Conservation (phyloP, 2,797 vertebrate genomes). For the Pampus argenteus region DNA sequence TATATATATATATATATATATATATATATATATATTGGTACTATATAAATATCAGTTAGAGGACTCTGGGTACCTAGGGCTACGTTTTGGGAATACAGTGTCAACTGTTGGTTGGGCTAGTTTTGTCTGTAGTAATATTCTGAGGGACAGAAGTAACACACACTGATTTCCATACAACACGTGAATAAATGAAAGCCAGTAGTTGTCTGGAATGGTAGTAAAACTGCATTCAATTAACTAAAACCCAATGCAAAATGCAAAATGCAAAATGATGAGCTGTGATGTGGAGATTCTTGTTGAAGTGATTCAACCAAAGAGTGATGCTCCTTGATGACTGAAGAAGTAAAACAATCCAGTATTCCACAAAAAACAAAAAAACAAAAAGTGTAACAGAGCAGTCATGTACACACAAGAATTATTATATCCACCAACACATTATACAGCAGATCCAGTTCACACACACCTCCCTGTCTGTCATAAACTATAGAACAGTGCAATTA, state of each 20-base stretch:
- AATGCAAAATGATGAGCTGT: background rate
- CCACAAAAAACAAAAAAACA: background rate
- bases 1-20: constrained; percentile 15
- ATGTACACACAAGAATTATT: background rate
- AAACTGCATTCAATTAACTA: no score
- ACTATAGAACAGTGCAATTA: constrained; percentile 18
- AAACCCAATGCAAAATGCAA: no score
- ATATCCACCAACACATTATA: background rate
- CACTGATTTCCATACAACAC: no score
- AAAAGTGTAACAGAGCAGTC: background rate
- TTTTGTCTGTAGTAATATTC: background rate
- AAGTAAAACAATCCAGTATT: background rate
- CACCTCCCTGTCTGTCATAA: constrained; percentile 11
- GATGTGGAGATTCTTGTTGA: background rate
- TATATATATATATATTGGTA: constrained; percentile 1
- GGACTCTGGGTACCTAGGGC: no score
- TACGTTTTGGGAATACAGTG: no score
- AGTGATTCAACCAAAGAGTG: background rate
- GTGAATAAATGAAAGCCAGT: background rate
- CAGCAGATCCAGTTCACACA: background rate
- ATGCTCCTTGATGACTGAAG: background rate
- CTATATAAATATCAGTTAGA: background rate
- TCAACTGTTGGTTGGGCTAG: background rate
- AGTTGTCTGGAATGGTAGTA: no score
- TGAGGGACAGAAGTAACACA: no score